Evolutionary conservation across 2,888 invertebrate genomes (phyloP), one percentile per base, ranked within the genome.

Genomic region (Brenthis hecate): DNA sequence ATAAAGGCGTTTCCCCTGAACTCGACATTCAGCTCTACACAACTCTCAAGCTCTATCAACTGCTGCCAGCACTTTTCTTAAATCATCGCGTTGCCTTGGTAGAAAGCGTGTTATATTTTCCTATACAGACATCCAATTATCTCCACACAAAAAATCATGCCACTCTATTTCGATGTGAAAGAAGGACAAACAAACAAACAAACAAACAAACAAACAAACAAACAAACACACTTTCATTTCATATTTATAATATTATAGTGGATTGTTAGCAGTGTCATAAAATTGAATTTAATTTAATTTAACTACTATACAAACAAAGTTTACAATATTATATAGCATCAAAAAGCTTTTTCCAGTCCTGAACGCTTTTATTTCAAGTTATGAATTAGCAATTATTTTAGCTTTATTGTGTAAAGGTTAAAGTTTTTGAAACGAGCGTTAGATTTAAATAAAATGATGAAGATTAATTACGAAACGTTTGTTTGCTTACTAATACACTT

Each of bases 401-500:
- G 66, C 62, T 65, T 70, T 54, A 69, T 61, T 68, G 36, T 43
- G 48, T 67, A 56, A 68, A 61, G 63, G 55, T 50, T 65, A 69
- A 72, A 70, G 69, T 72, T 73, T 66, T 50, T 53, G 57, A 66
- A 72, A 71, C 68, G 55, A 72, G 69, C 65, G 62, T 71, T 69
- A 64, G 56, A 28, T 51, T 64, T 63, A 61, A 69, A 61, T 65
- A 66, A 69, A 73, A 57, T 70, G 66, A 76, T 73, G 72, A 72
- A 76, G 74, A 76, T 76, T 75, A 70, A 76, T 75, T 73, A 68
- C 72, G 56, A 72, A 72, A 67, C 54, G 69, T 63, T 65, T 61
- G 60, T 53, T 43, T 8, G 36, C 36, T 43, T 43, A 43, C 36
- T 43, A 43, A 58, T n/a, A 57, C 72, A 72, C 68, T 74, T 75